phyloP scores from a whole-genome alignment of 2,113 vertebrate genomes.

The Bagarius yarrelli region DNA sequence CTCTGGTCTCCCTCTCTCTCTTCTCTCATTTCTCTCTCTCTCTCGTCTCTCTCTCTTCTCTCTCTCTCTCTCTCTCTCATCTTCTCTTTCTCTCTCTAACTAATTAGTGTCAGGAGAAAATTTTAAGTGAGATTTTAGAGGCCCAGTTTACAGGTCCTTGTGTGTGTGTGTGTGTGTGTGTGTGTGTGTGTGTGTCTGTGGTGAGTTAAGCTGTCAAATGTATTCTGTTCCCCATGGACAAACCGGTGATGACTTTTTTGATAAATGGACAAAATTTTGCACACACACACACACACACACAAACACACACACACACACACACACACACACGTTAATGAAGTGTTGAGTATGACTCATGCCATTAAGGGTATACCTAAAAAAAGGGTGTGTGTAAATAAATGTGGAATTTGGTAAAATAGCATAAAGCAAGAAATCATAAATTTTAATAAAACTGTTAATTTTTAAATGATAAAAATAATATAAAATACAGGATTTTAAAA shows the following conservation, averaged over 20 bases:
- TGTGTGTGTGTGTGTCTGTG: not conserved
- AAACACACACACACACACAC: slow-evolving; percentile 11
- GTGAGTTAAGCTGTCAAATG: not conserved
- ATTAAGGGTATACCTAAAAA: not conserved
- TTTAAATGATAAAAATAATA: no score
- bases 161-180: slow-evolving; percentile 14
- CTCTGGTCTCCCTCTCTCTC: no score
- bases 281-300: slow-evolving; percentile 13
- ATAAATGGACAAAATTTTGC: slow-evolving; percentile 10
- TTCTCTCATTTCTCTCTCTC: no score
- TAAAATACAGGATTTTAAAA: no score
- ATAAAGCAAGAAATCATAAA: no score
- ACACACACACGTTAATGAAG: not conserved
- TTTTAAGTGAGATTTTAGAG: slow-evolving; percentile 17
- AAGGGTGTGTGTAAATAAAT: not conserved
- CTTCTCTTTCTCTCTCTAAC: no score
- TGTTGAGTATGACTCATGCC: not conserved
- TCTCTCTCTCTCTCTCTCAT: no score
- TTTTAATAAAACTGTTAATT: no score
- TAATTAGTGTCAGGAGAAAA: not conserved
- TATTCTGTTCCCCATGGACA: not conserved
- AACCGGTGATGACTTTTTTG: not conserved
- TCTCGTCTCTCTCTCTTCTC: no score
- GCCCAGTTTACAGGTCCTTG: not conserved
- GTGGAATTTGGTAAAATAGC: no score